phyloP scores from a whole-genome alignment of 2,113 vertebrate species.

The Ciconia stormi region DNA sequence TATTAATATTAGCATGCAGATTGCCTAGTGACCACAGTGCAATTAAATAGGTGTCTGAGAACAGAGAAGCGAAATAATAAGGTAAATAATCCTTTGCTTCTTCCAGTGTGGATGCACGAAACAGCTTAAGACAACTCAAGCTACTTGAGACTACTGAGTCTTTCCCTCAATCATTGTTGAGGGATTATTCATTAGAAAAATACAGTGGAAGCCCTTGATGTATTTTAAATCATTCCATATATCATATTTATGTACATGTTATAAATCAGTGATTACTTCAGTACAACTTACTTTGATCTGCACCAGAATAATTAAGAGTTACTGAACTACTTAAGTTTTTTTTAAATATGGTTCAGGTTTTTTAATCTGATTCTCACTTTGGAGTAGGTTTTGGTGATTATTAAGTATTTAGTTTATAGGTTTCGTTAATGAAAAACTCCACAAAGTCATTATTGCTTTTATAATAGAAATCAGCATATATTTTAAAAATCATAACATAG shows the following conservation, averaged over 20 bases:
- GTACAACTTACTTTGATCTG: background rate
- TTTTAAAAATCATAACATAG: background rate
- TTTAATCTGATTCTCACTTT: background rate
- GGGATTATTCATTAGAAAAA: background rate
- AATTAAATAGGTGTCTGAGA: background rate
- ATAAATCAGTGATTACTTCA: background rate
- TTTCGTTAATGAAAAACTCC: background rate
- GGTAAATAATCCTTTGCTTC: background rate
- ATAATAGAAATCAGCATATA: background rate
- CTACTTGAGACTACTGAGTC: background rate
- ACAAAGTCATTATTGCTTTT: background rate
- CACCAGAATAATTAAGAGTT: background rate
- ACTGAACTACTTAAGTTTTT: background rate
- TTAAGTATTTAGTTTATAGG: background rate
- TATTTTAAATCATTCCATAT: background rate
- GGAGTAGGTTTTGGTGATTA: background rate
- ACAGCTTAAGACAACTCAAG: background rate
- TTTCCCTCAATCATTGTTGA: background rate
- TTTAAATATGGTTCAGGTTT: background rate
- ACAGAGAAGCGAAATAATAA: background rate
- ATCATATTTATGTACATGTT: background rate
- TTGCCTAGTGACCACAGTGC: background rate
- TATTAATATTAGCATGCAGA: background rate
- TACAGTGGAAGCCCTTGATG: background rate
- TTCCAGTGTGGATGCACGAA: background rate